These are phyloP conservation scores for Pammene aurita DNA, from an alignment of 2,888 invertebrate genomes.

Conservation along the genomic window DNA sequence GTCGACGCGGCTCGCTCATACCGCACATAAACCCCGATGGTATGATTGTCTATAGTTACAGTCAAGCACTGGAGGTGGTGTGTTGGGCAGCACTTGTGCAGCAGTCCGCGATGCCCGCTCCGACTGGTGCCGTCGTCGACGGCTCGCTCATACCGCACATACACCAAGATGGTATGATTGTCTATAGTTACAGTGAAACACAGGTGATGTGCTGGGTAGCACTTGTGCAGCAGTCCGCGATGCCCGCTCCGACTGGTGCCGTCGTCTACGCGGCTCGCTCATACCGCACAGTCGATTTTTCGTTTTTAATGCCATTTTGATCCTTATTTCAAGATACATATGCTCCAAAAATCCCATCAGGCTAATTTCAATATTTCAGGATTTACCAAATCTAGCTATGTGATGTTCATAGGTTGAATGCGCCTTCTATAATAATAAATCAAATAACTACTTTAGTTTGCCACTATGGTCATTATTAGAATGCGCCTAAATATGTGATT, in stretches of 20 bases:
- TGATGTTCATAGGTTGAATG: no score
- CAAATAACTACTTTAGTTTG: no score
- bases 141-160: slow-evolving; percentile 67
- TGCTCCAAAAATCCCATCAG: no score
- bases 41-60: slow-evolving; percentile 43
- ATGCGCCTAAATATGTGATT: no score
- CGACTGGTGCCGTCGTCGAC: slow-evolving; percentile 66
- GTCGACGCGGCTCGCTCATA: slow-evolving; percentile 65
- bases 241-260: slow-evolving; percentile 67
- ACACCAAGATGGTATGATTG: not conserved
- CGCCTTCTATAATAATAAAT: no score
- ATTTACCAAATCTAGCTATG: no score
- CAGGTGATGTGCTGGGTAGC: slow-evolving; percentile 68
- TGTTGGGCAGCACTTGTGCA: slow-evolving; percentile 71
- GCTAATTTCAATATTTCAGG: no score
- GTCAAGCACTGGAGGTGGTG: slow-evolving; percentile 60
- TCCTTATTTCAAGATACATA: no score
- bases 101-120: slow-evolving; percentile 65
- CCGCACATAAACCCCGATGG: slow-evolving; percentile 68
- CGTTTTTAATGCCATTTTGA: no score
- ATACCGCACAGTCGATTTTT: slow-evolving; percentile 71
- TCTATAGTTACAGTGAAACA: not conserved
- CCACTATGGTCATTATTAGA: no score
- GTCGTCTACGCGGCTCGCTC: slow-evolving; percentile 60
- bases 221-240: slow-evolving; percentile 66